These are phyloP conservation scores for Iguana delicatissima DNA, from an alignment of 2,797 vertebrate genomes.

Conservation along the genomic window DNA sequence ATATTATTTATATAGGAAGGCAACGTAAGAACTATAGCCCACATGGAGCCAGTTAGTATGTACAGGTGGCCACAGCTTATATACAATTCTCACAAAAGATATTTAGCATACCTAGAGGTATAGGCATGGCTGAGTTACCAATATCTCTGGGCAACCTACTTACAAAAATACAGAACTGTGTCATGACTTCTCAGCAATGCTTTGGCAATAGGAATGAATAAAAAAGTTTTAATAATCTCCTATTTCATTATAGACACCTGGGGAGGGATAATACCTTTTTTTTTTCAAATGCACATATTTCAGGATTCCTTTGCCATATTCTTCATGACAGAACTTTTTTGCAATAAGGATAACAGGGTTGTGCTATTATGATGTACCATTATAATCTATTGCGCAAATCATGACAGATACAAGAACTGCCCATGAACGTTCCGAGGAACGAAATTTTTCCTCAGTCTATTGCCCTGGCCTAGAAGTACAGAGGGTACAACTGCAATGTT, in stretches of 20 bases:
- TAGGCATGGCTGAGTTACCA: slow-evolving; percentile 19
- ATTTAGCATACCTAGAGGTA: background rate
- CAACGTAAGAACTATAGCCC: slow-evolving; percentile 38
- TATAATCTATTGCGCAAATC: background rate
- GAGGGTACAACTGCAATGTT: background rate
- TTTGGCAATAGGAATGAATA: slow-evolving; percentile 29
- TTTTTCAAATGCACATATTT: background rate
- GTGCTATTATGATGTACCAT: background rate
- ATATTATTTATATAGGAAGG: slow-evolving; percentile 41
- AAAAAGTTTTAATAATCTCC: slow-evolving; percentile 17
- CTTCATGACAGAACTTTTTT: background rate
- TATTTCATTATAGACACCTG: slow-evolving; percentile 23
- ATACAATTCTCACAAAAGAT: slow-evolving; percentile 27
- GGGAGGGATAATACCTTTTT: slow-evolving; percentile 20
- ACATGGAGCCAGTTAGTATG: slow-evolving; percentile 24
- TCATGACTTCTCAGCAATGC: background rate
- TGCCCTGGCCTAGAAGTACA: background rate
- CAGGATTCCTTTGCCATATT: background rate
- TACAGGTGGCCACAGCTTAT: slow-evolving; percentile 3
- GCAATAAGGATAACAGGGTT: background rate
- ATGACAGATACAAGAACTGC: background rate
- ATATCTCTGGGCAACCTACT: background rate
- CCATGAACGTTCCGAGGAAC: background rate
- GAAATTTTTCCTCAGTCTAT: background rate
- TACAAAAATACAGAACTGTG: slow-evolving; percentile 18